Conservation (phyloP, 1,140 invertebrate species). For the Ceratosolen solmsi region DNA sequence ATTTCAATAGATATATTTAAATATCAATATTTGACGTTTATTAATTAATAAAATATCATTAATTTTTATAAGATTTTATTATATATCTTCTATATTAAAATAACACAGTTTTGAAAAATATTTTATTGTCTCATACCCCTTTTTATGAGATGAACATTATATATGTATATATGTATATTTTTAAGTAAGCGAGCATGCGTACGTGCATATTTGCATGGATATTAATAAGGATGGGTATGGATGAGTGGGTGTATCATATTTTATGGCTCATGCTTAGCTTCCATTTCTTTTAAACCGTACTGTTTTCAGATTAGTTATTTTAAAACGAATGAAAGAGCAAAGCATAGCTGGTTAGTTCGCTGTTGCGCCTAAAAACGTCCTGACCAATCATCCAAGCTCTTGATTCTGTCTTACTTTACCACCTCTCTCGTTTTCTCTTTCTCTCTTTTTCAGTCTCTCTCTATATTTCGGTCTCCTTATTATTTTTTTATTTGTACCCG, state of each 20-base stretch:
- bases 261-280: neutral
- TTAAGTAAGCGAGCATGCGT: too few species aligned
- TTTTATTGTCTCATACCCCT: too few species aligned
- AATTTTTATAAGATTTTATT: too few species aligned
- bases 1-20: too few species aligned
- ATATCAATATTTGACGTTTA: too few species aligned
- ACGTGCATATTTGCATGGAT: too few species aligned
- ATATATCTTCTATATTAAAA: too few species aligned
- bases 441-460: conserved; percentile 42
- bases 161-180: too few species aligned
- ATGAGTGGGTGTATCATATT: neutral
- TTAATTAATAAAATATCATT: too few species aligned
- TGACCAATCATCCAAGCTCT: conserved; percentile 58
- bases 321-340: conserved; percentile 50
- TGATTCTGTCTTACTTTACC: neutral
- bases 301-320: conserved; percentile 73
- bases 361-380: conserved; percentile 68
- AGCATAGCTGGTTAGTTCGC: conserved; percentile 50
- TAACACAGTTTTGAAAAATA: too few species aligned
- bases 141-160: too few species aligned
- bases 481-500: conserved; percentile 51
- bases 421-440: neutral
- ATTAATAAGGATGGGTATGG: too few species aligned
- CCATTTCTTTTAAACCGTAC: conserved; percentile 53
- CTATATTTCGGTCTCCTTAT: neutral